Evolutionary conservation across 2,888 invertebrate species (phyloP), one percentile per base, ranked within the genome.

Genomic region (Eupithecia tripunctaria): DNA sequence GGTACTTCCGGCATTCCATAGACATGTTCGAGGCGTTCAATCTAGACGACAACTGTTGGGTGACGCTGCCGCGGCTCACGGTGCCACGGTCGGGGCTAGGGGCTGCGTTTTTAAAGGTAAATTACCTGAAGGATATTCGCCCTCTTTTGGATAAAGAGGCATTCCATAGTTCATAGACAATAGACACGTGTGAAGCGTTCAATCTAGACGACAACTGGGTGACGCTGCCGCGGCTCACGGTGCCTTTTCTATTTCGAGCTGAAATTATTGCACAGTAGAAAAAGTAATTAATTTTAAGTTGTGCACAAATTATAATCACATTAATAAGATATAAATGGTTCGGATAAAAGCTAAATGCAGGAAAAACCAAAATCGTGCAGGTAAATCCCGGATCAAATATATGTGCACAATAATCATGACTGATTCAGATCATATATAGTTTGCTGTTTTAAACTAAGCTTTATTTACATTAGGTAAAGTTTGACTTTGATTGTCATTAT

Each of bases 11-110:
- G 74, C 97, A 98, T 86, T 98, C 98, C 0, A 94, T 99, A 75
- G 98, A 98, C 87, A 96, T 97, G 76, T 94, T 99, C 83, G 98
- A 99, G 88, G 98, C 98, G 0, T 98, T 97, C 88, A 98, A 98
- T 89, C 96, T 97, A 18, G 97, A 97, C 82, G 97, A 98, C 82
- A 96, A 96, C 87, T 96, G 96, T 62, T 99, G 99, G 99, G 96
- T 96, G 62, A 96, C 96, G 68, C 94, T 98, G 76, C 97, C 98
- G 1, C 96, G 96, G 83, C 94, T 99, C n/a, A 97, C 98, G 0
- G 97, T 97, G 71, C 98, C 98, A 0, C 95, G 98, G 75, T 98
- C 98, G 18, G 98, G 98, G 0, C 94, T 98, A 15, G 98, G 98
- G 0, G 97, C 97, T 1, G 98, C 97, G 41, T 98, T 98, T 89